Conservation (phyloP, 2,113 vertebrate species). For the Ophthalmolycus amberensis region DNA sequence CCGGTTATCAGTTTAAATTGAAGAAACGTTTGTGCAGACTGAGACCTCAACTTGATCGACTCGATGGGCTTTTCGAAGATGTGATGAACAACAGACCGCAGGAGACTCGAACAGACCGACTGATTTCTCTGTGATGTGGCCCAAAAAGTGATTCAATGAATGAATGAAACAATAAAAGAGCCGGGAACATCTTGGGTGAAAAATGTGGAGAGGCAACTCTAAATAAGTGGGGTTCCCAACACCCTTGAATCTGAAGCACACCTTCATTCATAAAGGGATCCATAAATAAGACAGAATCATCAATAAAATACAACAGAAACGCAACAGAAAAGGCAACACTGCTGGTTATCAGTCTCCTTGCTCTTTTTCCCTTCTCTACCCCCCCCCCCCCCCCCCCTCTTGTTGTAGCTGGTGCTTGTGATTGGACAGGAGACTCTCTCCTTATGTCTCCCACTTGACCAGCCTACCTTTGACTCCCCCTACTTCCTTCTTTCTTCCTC, state of each 20-base stretch:
- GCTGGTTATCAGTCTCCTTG: conserved; percentile 75
- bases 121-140: conserved; percentile 32
- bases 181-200: conserved; percentile 42
- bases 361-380: conserved; percentile 54
- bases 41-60: conserved; percentile 32
- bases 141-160: conserved; percentile 29
- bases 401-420: conserved; percentile 77
- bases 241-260: conserved; percentile 66
- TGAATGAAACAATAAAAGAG: conserved; percentile 38
- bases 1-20: conserved; percentile 18
- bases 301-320: conserved; percentile 72
- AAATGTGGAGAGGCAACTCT: conserved; percentile 61
- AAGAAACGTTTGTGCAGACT: conserved; percentile 27
- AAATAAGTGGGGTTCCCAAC: conserved; percentile 55
- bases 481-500: conserved; percentile 53
- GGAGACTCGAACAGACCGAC: conserved; percentile 25
- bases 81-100: conserved; percentile 17
- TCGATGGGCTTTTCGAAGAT: conserved; percentile 10
- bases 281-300: conserved; percentile 73
- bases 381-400: conserved; percentile 17
- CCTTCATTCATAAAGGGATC: conserved; percentile 72
- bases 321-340: conserved; percentile 80
- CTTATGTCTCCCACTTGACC: conserved; percentile 71
- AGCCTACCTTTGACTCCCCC: conserved; percentile 69
- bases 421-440: conserved; percentile 79